Evolutionary conservation across 2,888 invertebrate genomes (phyloP).

Genomic region (Arctia plantaginis): DNA sequence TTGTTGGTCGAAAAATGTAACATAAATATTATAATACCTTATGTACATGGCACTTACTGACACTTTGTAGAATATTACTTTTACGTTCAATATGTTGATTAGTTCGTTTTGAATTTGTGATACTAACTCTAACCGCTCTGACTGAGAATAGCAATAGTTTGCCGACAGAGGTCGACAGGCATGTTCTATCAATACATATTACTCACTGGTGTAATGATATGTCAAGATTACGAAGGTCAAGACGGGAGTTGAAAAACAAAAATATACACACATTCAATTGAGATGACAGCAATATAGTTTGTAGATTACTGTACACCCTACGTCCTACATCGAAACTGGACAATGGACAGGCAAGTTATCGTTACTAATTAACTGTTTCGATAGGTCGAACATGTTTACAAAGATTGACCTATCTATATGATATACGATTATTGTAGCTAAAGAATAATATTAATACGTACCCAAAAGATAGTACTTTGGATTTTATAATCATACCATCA

Average conservation of each 20-base stretch:
- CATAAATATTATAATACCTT: no score
- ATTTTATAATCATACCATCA: not conserved
- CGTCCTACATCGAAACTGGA: not conserved
- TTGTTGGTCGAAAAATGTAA: no score
- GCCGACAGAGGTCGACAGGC: not conserved
- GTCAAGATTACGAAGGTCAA: constrained; percentile 13
- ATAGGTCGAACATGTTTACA: not conserved
- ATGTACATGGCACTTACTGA: no score
- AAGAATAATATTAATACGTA: not conserved
- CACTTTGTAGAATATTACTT: not conserved
- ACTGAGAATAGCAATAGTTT: not conserved
- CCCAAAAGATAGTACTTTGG: not conserved
- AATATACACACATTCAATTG: not conserved
- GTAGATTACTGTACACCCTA: not conserved
- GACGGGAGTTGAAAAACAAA: constrained; percentile 8
- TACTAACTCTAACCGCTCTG: not conserved
- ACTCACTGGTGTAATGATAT: constrained; percentile 10
- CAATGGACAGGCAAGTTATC: not conserved
- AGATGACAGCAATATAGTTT: not conserved
- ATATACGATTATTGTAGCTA: not conserved
- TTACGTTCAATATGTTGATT: not conserved
- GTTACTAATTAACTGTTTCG: not conserved
- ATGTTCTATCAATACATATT: not conserved
- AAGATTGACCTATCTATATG: not conserved
- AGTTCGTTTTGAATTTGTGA: not conserved